Percentiles rank a stretch among this genome's conserved stretches.
phyloP scores from a whole-genome alignment of 2,113 vertebrate genomes.

The Dicrurus megarhynchus region DNA sequence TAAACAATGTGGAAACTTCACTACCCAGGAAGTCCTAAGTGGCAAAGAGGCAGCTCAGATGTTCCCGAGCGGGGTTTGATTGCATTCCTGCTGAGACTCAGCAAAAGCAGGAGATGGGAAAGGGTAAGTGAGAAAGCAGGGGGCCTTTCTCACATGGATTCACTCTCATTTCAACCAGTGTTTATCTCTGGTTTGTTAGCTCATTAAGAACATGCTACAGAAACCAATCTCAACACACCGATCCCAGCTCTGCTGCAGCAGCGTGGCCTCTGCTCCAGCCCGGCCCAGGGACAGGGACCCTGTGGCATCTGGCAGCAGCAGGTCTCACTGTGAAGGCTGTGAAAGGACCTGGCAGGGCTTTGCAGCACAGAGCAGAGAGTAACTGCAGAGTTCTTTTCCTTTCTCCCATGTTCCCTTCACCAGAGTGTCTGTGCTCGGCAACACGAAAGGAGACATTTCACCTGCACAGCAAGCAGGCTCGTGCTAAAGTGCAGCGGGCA shows the following conservation, averaged over 20 bases:
- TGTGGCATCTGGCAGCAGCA: neutral
- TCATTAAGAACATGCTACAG: neutral
- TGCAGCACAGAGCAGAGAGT: neutral
- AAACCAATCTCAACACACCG: neutral
- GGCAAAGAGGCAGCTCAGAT: constrained; percentile 23
- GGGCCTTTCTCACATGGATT: neutral
- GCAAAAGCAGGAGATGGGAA: neutral
- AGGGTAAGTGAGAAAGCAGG: neutral
- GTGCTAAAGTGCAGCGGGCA: neutral
- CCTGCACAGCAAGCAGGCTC: neutral
- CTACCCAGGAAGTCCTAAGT: constrained; percentile 27
- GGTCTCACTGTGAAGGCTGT: neutral
- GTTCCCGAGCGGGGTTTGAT: neutral
- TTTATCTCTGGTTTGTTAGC: neutral
- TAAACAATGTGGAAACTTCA: constrained; percentile 36
- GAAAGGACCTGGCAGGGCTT: neutral
- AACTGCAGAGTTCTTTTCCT: neutral
- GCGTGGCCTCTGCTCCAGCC: neutral
- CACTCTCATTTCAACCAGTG: neutral
- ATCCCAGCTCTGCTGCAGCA: neutral
- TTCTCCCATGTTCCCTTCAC: accelerated
- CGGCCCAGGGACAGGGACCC: neutral
- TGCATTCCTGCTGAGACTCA: neutral
- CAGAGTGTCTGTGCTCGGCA: accelerated
- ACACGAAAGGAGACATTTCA: neutral